Conservation (phyloP, 2,888 invertebrate species). For the Pollenia griseotomentosa region DNA sequence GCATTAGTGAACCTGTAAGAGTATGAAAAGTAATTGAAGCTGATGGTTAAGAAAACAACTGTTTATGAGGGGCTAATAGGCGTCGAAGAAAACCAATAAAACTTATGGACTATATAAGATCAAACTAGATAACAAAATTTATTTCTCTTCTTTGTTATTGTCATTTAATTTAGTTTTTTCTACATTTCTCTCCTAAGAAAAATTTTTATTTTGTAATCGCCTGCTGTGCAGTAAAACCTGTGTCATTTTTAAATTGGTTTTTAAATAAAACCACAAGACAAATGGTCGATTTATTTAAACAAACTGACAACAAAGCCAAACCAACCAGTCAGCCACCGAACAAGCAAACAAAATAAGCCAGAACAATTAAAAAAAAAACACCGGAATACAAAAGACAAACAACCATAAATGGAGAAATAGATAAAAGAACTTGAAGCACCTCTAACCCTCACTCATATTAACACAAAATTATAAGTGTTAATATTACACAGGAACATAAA, state of each 20-base stretch:
- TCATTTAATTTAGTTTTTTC: conserved; percentile 28
- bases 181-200: background rate
- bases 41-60: background rate
- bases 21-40: background rate
- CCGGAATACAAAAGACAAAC: background rate
- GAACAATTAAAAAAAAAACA: background rate
- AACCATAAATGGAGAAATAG: conserved; percentile 1
- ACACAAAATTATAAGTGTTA: background rate
- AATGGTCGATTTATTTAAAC: conserved; percentile 50
- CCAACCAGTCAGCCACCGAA: background rate
- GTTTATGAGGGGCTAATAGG: background rate
- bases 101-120: conserved; percentile 5
- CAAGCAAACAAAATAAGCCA: background rate
- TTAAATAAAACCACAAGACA: conserved; percentile 71
- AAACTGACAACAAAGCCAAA: conserved; percentile 22
- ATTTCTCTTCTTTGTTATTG: background rate
- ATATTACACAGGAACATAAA: background rate
- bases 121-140: background rate
- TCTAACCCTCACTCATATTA: background rate
- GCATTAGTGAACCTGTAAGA: background rate
- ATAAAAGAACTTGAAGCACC: background rate
- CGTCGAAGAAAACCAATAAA: background rate
- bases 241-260: conserved; percentile 69
- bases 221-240: conserved; percentile 62
- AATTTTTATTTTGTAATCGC: conserved; percentile 32